Conservation (phyloP, 2,113 vertebrate species). For the Microcebus ravelobensis region DNA sequence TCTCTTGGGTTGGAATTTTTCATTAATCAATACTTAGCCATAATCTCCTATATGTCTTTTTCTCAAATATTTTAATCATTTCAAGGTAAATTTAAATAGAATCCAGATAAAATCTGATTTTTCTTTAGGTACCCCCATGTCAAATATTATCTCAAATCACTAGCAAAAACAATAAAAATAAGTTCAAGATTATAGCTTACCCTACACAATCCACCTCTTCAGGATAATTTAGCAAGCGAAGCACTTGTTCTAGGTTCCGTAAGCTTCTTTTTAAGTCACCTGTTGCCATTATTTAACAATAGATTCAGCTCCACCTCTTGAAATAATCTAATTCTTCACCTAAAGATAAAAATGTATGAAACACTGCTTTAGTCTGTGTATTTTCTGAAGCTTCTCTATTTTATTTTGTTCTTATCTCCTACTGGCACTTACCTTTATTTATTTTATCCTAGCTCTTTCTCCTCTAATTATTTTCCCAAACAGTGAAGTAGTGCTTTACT, state of each 20-base stretch:
- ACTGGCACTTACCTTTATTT: neutral
- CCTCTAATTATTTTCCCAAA: neutral
- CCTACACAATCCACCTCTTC: slow-evolving; percentile 90
- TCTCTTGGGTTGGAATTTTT: neutral
- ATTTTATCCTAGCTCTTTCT: neutral
- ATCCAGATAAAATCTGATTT: neutral
- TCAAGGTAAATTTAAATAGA: neutral
- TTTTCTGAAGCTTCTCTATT: slow-evolving; percentile 25
- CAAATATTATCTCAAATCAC: slow-evolving; percentile 4
- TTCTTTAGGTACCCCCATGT: neutral
- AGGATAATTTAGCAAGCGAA: slow-evolving; percentile 92
- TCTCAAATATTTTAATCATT: slow-evolving; percentile 13
- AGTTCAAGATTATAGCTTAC: slow-evolving; percentile 83
- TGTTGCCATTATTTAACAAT: slow-evolving; percentile 86
- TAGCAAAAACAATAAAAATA: slow-evolving; percentile 41
- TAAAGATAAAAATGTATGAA: slow-evolving; percentile 60
- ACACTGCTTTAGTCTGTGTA: slow-evolving; percentile 17
- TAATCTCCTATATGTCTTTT: neutral
- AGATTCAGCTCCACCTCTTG: slow-evolving; percentile 58
- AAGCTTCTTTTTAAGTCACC: slow-evolving; percentile 94
- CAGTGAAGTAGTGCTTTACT: neutral
- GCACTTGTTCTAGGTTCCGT: slow-evolving; percentile 91
- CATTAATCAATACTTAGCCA: neutral
- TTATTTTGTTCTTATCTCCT: neutral
- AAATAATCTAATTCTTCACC: slow-evolving; percentile 45